Evolutionary conservation across 1,140 invertebrate genomes (phyloP).

Genomic region (Propsilocerus akamusi): DNA sequence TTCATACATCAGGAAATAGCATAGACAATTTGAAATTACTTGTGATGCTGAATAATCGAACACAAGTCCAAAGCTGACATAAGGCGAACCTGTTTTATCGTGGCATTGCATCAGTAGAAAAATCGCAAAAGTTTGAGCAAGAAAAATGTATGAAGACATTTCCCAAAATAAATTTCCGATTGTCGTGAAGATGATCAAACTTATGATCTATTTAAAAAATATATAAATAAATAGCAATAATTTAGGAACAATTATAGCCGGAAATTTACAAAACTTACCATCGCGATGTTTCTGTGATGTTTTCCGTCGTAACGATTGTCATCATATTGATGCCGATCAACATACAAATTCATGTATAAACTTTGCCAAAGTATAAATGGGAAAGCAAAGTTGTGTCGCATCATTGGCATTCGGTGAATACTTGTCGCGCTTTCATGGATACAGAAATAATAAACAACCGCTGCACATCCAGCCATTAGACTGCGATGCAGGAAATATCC

Average conservation of each 20-base stretch:
- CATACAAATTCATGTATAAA: slow-evolving; percentile 19
- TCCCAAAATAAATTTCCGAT: slow-evolving; percentile 19
- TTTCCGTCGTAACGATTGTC: not conserved
- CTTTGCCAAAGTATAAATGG: slow-evolving; percentile 22
- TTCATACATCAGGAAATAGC: slow-evolving; percentile 17
- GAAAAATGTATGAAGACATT: slow-evolving; percentile 20
- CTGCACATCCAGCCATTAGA: slow-evolving; percentile 4
- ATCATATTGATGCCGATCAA: slow-evolving; percentile 7
- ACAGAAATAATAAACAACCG: slow-evolving; percentile 21
- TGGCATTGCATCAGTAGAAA: slow-evolving; percentile 6
- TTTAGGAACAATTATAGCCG: not conserved
- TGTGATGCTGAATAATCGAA: slow-evolving; percentile 19
- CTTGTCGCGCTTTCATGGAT: slow-evolving; percentile 21
- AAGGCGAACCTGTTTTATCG: slow-evolving; percentile 16
- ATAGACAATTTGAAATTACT: slow-evolving; percentile 14
- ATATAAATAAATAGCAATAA: not conserved
- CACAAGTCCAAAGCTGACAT: slow-evolving; percentile 13
- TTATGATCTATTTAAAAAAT: slow-evolving; percentile 15
- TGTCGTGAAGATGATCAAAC: slow-evolving; percentile 16
- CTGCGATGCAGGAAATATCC: slow-evolving; percentile 13
- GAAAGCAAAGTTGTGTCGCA: slow-evolving; percentile 22
- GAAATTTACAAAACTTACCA: slow-evolving; percentile 11
- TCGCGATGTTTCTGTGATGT: slow-evolving; percentile 9
- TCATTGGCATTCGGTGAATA: slow-evolving; percentile 19
- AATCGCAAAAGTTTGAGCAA: slow-evolving; percentile 14